Evolutionary conservation across 2,113 vertebrate species (phyloP).

Genomic region (Toxotes chatareus): DNA sequence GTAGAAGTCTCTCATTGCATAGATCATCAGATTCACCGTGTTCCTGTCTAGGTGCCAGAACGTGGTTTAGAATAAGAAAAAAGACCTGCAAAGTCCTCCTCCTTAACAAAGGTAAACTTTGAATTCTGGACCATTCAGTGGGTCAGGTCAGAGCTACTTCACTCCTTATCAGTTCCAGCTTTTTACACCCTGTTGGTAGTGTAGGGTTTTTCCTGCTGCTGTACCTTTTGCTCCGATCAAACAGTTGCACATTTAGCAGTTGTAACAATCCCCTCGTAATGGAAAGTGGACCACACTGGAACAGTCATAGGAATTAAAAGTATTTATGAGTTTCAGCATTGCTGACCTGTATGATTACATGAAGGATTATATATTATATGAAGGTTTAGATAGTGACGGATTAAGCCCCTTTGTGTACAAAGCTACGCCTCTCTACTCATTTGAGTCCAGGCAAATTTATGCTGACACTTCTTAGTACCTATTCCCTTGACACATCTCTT

Average conservation of each 20-base stretch:
- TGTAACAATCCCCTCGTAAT: constrained; percentile 2
- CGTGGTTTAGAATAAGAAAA: neutral
- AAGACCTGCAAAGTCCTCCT: neutral
- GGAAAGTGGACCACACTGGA: neutral
- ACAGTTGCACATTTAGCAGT: constrained; percentile 11
- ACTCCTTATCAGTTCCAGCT: constrained; percentile 2
- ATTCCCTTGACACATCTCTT: constrained; percentile 19
- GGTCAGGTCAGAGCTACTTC: neutral
- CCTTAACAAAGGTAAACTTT: neutral
- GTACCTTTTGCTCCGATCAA: neutral
- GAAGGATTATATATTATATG: neutral
- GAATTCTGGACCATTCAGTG: neutral
- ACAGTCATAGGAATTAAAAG: constrained; percentile 20
- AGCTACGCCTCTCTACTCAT: constrained; percentile 27
- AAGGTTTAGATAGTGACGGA: too few species aligned
- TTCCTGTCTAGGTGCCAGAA: neutral
- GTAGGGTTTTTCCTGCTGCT: constrained; percentile 1
- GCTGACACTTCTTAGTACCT: constrained; percentile 24
- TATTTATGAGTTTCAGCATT: constrained; percentile 15
- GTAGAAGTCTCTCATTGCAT: neutral
- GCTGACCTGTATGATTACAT: constrained; percentile 9
- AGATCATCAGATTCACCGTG: constrained; percentile 2
- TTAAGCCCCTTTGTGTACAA: constrained; percentile 48
- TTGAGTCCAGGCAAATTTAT: constrained; percentile 9
- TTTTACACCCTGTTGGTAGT: constrained; percentile 16